These are phyloP conservation scores for Zootoca vivipara DNA, from an alignment of 2,113 vertebrate species.

Conservation along the genomic window DNA sequence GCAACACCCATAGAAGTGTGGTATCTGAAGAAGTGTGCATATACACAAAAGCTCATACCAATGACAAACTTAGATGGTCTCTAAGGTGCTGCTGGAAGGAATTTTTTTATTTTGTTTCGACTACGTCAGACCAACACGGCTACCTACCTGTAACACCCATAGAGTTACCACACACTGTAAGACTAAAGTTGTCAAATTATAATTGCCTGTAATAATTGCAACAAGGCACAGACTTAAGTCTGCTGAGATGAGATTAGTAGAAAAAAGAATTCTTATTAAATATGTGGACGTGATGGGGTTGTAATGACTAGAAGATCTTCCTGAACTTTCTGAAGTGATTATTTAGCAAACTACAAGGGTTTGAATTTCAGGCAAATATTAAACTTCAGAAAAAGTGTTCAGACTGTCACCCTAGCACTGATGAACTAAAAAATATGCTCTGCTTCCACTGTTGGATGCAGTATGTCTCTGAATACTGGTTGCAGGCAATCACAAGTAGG, in stretches of 20 bases:
- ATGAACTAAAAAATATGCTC: neutral
- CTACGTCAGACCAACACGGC: too few relatives aligned
- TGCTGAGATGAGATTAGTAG: constrained; percentile 56
- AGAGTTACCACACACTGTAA: constrained; percentile 44
- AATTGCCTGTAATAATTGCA: constrained; percentile 55
- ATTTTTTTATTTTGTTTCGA: too few relatives aligned
- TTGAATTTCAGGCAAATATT: constrained; percentile 32
- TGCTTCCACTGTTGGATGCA: too few relatives aligned
- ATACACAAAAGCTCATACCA: too few relatives aligned
- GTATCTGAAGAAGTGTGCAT: too few relatives aligned
- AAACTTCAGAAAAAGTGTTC: constrained; percentile 28
- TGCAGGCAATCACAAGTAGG: too few relatives aligned
- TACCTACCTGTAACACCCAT: too few relatives aligned
- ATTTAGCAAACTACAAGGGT: constrained; percentile 37
- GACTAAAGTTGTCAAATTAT: constrained; percentile 52
- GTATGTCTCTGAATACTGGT: too few relatives aligned
- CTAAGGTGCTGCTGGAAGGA: too few relatives aligned
- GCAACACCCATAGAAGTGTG: constrained; percentile 54
- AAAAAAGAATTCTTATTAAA: constrained; percentile 48
- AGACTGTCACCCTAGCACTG: constrained; percentile 23
- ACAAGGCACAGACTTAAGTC: constrained; percentile 50
- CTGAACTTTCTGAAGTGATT: constrained; percentile 50
- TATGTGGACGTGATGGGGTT: constrained; percentile 35
- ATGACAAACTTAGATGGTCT: too few relatives aligned
- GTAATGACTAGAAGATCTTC: constrained; percentile 51